A percentile compares a stretch with the other conserved stretches of the same genome.
Conservation (phyloP, 2,113 vertebrate genomes). For the Zingel zingel region DNA sequence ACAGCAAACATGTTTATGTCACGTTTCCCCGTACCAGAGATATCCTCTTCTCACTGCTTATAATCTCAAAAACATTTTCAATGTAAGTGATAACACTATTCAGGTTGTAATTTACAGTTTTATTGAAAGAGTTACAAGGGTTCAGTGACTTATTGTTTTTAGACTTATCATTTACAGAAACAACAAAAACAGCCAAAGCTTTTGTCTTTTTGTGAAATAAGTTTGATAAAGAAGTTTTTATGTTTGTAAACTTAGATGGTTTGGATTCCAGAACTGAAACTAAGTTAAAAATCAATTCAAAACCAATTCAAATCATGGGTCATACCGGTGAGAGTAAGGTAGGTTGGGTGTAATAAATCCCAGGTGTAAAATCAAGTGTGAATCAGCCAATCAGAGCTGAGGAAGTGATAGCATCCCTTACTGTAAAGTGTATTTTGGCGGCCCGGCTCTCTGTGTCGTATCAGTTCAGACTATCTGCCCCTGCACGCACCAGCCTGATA, state of each 20-base stretch:
- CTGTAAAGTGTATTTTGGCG: conserved; percentile 11
- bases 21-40: neutral
- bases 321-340: neutral
- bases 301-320: neutral
- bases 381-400: conserved; percentile 29
- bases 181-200: neutral
- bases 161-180: too few relatives aligned
- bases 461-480: conserved; percentile 10
- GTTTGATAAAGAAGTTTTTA: neutral
- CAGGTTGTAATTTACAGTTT: neutral
- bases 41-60: neutral
- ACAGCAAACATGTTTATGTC: neutral
- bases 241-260: neutral
- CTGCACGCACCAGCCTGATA: conserved; percentile 27
- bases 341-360: neutral
- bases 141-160: too few relatives aligned
- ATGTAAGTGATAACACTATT: too few relatives aligned
- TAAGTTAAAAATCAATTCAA: neutral
- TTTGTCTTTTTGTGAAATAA: neutral
- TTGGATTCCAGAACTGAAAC: neutral
- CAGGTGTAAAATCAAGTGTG: neutral
- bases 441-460: neutral
- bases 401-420: neutral
- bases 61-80: neutral
- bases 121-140: neutral